Conservation (phyloP, 1,140 invertebrate species). For the Procambarus clarkii region DNA sequence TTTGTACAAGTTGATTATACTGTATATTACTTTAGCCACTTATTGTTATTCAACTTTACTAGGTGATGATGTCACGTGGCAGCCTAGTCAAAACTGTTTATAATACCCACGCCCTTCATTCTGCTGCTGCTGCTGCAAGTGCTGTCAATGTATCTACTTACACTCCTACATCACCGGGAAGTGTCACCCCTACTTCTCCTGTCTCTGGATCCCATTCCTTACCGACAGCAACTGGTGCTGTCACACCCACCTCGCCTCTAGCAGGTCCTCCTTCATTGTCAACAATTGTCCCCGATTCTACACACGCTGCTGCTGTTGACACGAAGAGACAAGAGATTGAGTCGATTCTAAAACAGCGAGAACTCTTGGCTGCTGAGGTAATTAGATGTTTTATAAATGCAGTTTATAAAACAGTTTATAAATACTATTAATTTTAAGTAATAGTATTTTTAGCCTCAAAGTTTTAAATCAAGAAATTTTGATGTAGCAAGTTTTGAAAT, state of each 20-base stretch:
- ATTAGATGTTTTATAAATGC: too few relatives aligned
- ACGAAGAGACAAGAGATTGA: conserved; percentile 76
- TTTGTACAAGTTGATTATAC: too few relatives aligned
- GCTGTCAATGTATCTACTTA: conserved; percentile 26
- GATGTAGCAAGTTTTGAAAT: too few relatives aligned
- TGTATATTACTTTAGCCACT: background rate
- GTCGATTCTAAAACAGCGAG: conserved; percentile 81
- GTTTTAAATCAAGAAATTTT: too few relatives aligned
- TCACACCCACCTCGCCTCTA: conserved; percentile 35
- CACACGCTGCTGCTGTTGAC: conserved; percentile 31
- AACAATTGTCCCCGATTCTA: conserved; percentile 47
- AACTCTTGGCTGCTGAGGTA: conserved; percentile 81
- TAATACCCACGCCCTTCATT: conserved; percentile 76
- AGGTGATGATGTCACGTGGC: conserved; percentile 74
- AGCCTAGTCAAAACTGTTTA: conserved; percentile 78
- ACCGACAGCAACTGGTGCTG: conserved; percentile 11
- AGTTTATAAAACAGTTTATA: too few relatives aligned
- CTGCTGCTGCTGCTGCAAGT: conserved; percentile 69
- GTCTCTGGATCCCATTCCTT: conserved; percentile 26
- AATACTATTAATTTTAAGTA: too few relatives aligned
- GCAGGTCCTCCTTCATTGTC: conserved; percentile 27
- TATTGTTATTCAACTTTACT: background rate
- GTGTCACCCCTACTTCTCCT: conserved; percentile 18
- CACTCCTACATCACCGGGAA: background rate
- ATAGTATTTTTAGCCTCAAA: too few relatives aligned